Base-by-base conservation (phyloP, 2,888 invertebrate species). In the Pyrochroa serraticornis region DNA sequence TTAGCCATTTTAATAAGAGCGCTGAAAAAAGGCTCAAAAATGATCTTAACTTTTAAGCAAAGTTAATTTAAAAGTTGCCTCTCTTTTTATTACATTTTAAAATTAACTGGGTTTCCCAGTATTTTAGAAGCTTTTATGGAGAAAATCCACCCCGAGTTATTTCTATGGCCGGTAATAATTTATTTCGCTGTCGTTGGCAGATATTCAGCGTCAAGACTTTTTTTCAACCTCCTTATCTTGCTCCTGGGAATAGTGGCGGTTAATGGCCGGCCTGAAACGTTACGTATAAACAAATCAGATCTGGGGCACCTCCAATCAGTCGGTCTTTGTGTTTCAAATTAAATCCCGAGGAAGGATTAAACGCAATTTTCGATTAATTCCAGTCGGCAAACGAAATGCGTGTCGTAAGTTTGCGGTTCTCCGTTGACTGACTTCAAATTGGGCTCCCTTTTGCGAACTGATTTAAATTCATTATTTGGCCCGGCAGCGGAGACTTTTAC, bases 21-120 rank as follows among this genome's bases (percentile, higher is more conserved):
- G 47, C 35, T 46, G 46, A 36, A 57, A 51, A 50, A 57, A 50
- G 33, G 47, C 54, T 54, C 58, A 57, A 63, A 60, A 60, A 63
- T 60, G 57, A 51, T 58, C 56, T 58, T 60, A 61, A 62, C 65
- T 65, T 61, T 53, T 39, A 44, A 41, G 60, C 42, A 64, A 65
- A 65, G 65, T 63, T 65, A 65, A 65, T 65, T 65, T 65, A 62
- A 65, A 65, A 65, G 60, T 63, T 65, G 50, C 57, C 44, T 56
- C 58, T 46, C 60, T 65, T 65, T 62, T 63, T 63, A 65, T 65
- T 63, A 50, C 62, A 59, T 57, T 59, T 64, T 58, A 58, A 63
- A 65, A 65, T 65, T 60, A 63, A 63, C 55, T 50, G 56, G 56
- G 50, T 56, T 58, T 35, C 38, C 38, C 47, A 49, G 60, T 51